A percentile compares a stretch with the other conserved stretches of the same genome.
These are phyloP conservation scores for Rhinopomastus cyanomelas DNA, from an alignment of 2,113 vertebrate genomes.

Conservation along the genomic window DNA sequence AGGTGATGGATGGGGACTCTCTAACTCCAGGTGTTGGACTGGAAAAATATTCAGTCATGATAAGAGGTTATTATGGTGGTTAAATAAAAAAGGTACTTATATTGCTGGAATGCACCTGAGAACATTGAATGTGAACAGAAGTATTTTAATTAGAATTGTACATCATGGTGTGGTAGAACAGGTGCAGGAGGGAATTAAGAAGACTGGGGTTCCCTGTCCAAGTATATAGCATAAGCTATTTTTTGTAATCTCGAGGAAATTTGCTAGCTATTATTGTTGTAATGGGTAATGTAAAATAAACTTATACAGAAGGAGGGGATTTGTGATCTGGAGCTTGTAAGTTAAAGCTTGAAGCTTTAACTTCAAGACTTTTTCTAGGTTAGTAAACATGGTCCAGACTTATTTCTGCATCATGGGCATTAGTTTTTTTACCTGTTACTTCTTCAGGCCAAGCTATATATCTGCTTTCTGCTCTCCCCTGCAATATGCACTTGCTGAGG, in stretches of 20 bases:
- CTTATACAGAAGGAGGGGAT: neutral
- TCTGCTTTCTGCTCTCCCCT: neutral
- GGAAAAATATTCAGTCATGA: neutral
- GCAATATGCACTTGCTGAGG: neutral
- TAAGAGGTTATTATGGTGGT: neutral
- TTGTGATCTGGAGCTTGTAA: neutral
- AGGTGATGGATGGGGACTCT: neutral
- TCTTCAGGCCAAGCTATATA: neutral
- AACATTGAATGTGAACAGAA: neutral
- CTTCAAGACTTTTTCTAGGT: neutral
- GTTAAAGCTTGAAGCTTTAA: too few species aligned
- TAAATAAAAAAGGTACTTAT: neutral
- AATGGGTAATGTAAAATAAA: neutral
- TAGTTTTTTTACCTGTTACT: neutral
- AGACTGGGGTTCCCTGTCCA: neutral
- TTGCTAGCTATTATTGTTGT: neutral
- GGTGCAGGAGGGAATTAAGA: neutral
- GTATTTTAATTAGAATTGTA: neutral
- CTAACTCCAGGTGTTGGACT: neutral
- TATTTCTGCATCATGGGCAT: neutral
- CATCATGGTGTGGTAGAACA: neutral
- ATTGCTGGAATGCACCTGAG: neutral
- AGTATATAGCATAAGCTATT: neutral
- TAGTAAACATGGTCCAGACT: neutral
- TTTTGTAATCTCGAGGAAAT: neutral